Evolutionary conservation across 2,797 vertebrate species (phyloP), one percentile per base, ranked within the genome.

Genomic region (Spinibarbus caldwelli): DNA sequence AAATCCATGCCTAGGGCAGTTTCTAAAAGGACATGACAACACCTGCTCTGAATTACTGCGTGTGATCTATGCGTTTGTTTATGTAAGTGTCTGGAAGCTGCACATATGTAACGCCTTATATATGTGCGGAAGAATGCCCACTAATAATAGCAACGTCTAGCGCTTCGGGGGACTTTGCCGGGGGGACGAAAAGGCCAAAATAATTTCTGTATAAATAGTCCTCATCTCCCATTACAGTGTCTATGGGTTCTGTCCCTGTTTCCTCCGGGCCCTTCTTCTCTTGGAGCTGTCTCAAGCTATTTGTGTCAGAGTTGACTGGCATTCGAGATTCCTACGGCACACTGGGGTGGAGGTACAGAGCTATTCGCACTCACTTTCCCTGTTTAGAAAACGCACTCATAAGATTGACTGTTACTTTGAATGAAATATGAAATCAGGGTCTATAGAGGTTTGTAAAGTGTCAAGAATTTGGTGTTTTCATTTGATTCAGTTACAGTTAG

Each of bases 191-290:
- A 68, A 36, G 72, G 29, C 86, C 84, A 84, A 89, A 94, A 91
- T 94, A 88, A 94, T 92, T 93, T 92, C 91, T 88, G 91, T 93
- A 95, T 93, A 93, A 94, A 95, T 95, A 96, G 93, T 89, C 85
- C 73, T 79, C 86, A 78, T 94, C n/a, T 95, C 95, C 88, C 62
- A 84, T 95, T 95, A 93, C 95, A 93, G 88, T 47, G 47, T 90
- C 54, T 78, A 31, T 26, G 19, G 59, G 45, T 81, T 71, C 72
- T 83, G 84, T 91, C 88, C 71, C 1, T 2, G 36, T 85, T 78
- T 89, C 36, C 47, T 68, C 57, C 5, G 14, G 62, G 26, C 26
- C 75, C 26, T 83, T 79, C 86, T 89, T 83, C 9, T 77, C 75
- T 70, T 84, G 82, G 86, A 85, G 71, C 90, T 85, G 91, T 92